Percentiles rank a stretch among this genome's conserved stretches.
Evolutionary conservation across 2,797 vertebrate species (phyloP).

Genomic region (Mormyrops attenuatus): DNA sequence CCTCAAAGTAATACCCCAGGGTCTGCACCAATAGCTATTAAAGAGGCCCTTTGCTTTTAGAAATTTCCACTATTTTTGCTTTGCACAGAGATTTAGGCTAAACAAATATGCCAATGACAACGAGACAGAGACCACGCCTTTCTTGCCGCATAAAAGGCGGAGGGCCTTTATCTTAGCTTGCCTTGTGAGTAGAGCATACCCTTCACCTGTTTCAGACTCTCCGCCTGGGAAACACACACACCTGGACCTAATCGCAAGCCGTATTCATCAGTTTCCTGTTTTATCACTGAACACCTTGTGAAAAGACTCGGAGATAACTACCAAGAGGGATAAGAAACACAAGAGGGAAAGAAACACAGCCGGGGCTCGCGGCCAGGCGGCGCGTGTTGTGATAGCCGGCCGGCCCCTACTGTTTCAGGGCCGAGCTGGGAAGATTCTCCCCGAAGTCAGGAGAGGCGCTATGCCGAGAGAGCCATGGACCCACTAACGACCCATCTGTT

Average conservation of each 20-base stretch:
- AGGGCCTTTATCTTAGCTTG: neutral
- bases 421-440: neutral
- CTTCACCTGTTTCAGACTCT: neutral
- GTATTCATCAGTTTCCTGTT: neutral
- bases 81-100: neutral
- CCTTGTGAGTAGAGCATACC: neutral
- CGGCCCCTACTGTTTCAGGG: neutral
- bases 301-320: neutral
- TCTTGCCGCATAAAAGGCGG: neutral
- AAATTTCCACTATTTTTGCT: neutral
- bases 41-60: neutral
- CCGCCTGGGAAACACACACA: neutral
- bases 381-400: neutral
- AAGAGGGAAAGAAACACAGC: neutral
- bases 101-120: neutral
- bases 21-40: neutral
- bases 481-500: constrained; percentile 75
- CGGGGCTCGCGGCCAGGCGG: neutral
- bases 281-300: neutral
- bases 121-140: neutral
- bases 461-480: constrained; percentile 30
- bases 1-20: neutral
- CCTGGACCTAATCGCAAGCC: neutral
- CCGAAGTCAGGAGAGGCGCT: neutral
- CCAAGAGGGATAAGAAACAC: neutral